Evolutionary conservation across 2,113 vertebrate species (phyloP), one percentile per base, ranked within the genome.

Genomic region (Sander lucioperca): DNA sequence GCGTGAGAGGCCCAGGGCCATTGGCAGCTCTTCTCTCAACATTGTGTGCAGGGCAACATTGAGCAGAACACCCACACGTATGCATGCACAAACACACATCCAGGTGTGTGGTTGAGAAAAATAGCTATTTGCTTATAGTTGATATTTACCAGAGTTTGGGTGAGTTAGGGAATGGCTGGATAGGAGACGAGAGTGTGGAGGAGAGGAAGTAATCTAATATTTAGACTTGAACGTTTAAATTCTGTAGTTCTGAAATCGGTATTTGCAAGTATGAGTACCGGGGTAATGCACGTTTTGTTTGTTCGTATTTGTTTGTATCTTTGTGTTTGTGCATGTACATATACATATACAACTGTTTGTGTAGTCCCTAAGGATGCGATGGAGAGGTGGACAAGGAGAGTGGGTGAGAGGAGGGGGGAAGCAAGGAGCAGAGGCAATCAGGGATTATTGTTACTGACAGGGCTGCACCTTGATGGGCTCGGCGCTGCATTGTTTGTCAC

Each of bases 391-490:
- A 77, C 11, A 56, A 48, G 77, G 74, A 27, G 56, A 45, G 25
- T 14, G 80, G 57, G 56, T 58, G 66, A 57, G 19, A 2, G 1
- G 56, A 2, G 48, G 45, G 33, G 58, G 75, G 47, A 67, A 70
- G 70, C 1, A 36, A 23, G 78, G 78, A 67, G 85, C 59, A 72
- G 85, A 78, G 79, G 85, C 90, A 87, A 90, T 92, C 94, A 90
- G 82, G 87, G 87, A 89, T 93, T 93, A 95, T 94, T 94, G 95
- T 91, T 90, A 91, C 86, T 93, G 95, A 94, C 94, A 94, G 92
- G 80, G 80, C 91, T 90, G 89, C 93, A 92, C 93, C 91, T 93
- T 93, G 90, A 94, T 92, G 89, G 91, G 90, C 85, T 81, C 77
- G 88, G 79, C 77, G 81, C 84, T 88, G 91, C 91, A 93, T 91